Evolutionary conservation across 2,797 vertebrate genomes (phyloP), one percentile per base, ranked within the genome.

Genomic region (Acanthurus leucopareius): DNA sequence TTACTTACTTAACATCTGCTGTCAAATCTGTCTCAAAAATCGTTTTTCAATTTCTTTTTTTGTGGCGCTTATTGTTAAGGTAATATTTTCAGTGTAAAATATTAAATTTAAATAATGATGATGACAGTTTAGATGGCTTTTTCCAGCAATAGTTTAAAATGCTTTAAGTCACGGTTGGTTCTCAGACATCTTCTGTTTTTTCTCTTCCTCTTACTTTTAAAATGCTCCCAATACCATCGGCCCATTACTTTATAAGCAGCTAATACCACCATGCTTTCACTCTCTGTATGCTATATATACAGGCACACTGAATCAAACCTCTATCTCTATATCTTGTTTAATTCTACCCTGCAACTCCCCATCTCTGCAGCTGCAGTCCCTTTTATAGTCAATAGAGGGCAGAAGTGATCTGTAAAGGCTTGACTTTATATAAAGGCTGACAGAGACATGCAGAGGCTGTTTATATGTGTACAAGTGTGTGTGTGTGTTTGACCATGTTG

Each of bases 351-450:
- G 4, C 19, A 16, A n/a, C 16, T 14, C 15, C 22, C 22, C 8
- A 5, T 75, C 20, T 76, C 53, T 47, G 28, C 56, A 40, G 57
- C 60, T 87, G 90, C 86, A 88, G 70, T 94, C 54, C 86, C 53
- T 2, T 47, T 25, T 58, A 40, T 17, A 59, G 86, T 95, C 97
- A 92, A 96, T 88, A 97, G 98, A 96, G 97, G 97, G 98, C 97
- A 97, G 96, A 96, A 96, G 94, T 93, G 92, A 77, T 92, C 96
- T 92, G 89, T 86, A 90, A 53, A 85, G 86, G 20, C 73, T 72
- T 54, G 67, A 56, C 44, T 64, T 10, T 4, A 63, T 1, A n/a
- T 59, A 60, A 66, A 48, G 13, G 20, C 22, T 69, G 68, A 75
- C 53, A 48, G 74, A 85, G 68, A 66, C 64, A 42, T 60, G 59